Base-by-base conservation (phyloP, 2,888 invertebrate genomes). In the Callinectes sapidus region DNA sequence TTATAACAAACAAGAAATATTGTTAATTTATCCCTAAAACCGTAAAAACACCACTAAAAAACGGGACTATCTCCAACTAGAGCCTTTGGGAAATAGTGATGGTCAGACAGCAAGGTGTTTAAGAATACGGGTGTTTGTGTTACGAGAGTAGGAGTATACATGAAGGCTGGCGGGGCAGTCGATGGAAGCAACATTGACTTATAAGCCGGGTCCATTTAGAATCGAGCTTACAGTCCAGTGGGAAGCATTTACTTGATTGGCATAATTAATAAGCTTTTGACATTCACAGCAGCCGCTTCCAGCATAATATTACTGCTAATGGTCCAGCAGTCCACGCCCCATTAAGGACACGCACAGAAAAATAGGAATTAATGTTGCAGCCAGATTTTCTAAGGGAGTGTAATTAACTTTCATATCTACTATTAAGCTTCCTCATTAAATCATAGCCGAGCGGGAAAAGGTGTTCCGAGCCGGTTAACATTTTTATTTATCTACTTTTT, bases 211-310 rank as follows among this genome's bases (percentile, higher is more conserved):
- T 35, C 81, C 81, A 81, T 81, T 81, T 81, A 81, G 81, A 35
- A 81, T 35, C 81, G 18, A 81, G 81, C 81, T 81, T 35, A 35
- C 81, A 81, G 81, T 81, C 81, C 81, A 18, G 81, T n/a, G 81
- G 81, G 81, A 35, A 35, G 81, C 81, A 81, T 81, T 81, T 81
- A 81, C 35, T 81, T 81, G 81, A 81, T 81, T 81, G 81, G 81
- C 81, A 81, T 81, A 81, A 81, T 81, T 81, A 81, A 81, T 81
- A 81, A 81, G 81, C 81, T 81, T 81, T 81, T 81, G 81, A 81
- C 81, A 81, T 35, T 35, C 81, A 18, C 81, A 81, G 81, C 35
- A 35, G 81, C 35, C 81, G 81, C 81, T 81, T 35, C 81, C 81
- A 81, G 81, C 35, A 81, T 81, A 81, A 81, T 81, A 35, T 81